phyloP scores from a whole-genome alignment of 2,113 vertebrate species.

The Callospermophilus lateralis region DNA sequence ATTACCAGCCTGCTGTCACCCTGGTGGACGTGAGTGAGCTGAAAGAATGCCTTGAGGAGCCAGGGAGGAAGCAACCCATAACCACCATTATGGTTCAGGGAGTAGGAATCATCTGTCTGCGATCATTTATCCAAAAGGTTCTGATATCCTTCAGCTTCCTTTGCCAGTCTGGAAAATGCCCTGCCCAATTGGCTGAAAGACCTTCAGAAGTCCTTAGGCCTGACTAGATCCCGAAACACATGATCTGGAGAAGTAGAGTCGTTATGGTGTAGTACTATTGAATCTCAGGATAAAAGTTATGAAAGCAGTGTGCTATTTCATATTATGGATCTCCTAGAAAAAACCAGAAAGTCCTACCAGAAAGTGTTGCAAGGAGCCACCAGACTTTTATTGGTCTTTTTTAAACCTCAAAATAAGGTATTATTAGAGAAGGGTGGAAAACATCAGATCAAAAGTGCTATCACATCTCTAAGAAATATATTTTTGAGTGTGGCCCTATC shows the following conservation, averaged over 20 bases:
- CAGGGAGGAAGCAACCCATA: not conserved
- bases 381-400: conserved; percentile 3
- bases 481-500: not conserved
- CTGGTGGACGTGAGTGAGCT: not conserved
- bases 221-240: not conserved
- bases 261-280: not conserved
- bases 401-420: not conserved
- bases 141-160: not conserved
- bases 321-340: not conserved
- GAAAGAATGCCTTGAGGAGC: not conserved
- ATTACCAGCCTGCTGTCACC: not conserved
- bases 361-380: not conserved
- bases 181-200: not conserved
- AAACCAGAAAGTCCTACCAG: not conserved
- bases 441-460: not conserved
- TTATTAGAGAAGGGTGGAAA: not conserved
- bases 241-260: not conserved
- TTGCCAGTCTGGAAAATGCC: not conserved
- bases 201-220: not conserved
- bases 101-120: not conserved
- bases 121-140: not conserved
- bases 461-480: not conserved
- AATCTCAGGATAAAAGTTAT: not conserved
- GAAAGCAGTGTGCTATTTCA: not conserved
- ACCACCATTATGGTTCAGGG: not conserved